A percentile compares a stretch with the other conserved stretches of the same genome.
Conservation (phyloP, 2,113 vertebrate genomes). For the Tretioscincus oriximinensis region DNA sequence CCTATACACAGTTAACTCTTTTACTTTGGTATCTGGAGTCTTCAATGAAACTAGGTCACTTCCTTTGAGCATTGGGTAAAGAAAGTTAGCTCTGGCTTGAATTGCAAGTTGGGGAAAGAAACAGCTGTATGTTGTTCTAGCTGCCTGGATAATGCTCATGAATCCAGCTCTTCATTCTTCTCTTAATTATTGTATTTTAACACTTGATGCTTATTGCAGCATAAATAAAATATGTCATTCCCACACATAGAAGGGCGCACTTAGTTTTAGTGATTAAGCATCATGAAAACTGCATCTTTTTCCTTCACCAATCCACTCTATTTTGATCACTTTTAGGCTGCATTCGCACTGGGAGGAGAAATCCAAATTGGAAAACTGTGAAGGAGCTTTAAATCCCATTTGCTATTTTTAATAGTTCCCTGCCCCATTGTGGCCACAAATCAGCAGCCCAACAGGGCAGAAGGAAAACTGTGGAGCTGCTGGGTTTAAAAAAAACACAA, state of each 20-base stretch:
- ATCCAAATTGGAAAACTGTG: too few relatives aligned
- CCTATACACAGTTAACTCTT: neutral
- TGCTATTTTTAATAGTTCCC: too few relatives aligned
- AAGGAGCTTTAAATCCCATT: too few relatives aligned
- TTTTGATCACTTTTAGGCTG: neutral
- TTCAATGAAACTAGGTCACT: conserved; percentile 44
- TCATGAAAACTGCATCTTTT: neutral
- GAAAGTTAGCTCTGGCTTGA: neutral
- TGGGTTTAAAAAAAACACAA: too few relatives aligned
- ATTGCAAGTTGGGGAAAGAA: rapidly evolving
- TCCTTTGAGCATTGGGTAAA: conserved; percentile 21
- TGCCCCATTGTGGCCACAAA: too few relatives aligned
- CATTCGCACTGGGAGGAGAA: too few relatives aligned
- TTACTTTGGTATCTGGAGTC: conserved; percentile 20
- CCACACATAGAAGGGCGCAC: neutral
- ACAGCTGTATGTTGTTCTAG: conserved; percentile 14
- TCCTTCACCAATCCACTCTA: neutral
- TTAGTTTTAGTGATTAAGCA: neutral
- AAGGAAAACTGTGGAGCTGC: too few relatives aligned
- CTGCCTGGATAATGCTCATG: conserved; percentile 5
- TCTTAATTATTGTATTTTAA: neutral
- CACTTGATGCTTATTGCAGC: neutral
- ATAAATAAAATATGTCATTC: neutral
- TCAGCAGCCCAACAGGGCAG: too few relatives aligned
- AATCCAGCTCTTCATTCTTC: neutral